Conservation (phyloP, 2,888 invertebrate genomes). For the Petrolisthes cinctipes region DNA sequence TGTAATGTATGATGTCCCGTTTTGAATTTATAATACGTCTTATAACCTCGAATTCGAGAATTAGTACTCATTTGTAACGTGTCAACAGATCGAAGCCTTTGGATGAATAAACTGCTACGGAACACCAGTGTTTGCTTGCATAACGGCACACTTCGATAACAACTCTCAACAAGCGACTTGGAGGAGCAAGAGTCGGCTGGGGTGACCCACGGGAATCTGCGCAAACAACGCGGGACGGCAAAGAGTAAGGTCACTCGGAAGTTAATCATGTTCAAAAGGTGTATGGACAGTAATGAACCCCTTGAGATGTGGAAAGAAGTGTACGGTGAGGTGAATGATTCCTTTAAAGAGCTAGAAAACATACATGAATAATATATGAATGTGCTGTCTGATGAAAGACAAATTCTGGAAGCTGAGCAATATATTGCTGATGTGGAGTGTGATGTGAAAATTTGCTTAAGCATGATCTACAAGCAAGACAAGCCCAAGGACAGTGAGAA, state of each 20-base stretch:
- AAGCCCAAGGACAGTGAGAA: neutral
- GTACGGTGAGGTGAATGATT: neutral
- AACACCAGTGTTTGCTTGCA: no score
- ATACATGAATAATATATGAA: neutral
- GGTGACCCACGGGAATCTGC: no score
- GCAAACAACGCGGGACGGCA: neutral
- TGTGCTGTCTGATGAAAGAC: neutral
- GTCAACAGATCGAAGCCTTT: no score
- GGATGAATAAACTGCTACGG: no score
- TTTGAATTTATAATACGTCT: no score
- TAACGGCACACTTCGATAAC: no score
- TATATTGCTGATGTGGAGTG: neutral
- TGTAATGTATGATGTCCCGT: no score
- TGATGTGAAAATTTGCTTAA: neutral
- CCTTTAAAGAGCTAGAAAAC: neutral
- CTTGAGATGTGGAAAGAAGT: neutral
- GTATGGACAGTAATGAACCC: neutral
- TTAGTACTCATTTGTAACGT: no score
- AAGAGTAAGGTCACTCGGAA: constrained; percentile 1
- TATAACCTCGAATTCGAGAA: no score
- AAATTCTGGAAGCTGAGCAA: no score
- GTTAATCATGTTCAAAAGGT: neutral
- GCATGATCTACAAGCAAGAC: neutral
- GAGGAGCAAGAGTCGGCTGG: no score
- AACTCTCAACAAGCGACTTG: no score